Evolutionary conservation across 2,113 vertebrate genomes (phyloP), one percentile per base, ranked within the genome.

Genomic region (Platichthys stellatus): DNA sequence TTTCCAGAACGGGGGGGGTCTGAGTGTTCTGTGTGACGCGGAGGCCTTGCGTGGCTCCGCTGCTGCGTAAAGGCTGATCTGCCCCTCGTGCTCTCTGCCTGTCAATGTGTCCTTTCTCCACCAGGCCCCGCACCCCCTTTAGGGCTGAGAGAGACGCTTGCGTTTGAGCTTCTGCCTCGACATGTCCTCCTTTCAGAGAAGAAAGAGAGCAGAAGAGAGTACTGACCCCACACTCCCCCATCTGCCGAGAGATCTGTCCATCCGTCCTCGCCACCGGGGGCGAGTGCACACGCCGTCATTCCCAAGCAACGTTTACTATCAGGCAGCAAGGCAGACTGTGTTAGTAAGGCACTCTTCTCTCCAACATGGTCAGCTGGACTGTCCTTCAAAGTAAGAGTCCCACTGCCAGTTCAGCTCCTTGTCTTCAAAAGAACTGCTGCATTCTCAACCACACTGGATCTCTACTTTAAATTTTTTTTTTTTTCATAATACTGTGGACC

Each of bases 111-210:
- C 71, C 60, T 80, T 69, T 68, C 72, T 81, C 64, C 76, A 17
- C 24, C 28, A n/a, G 69, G 58, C 69, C 59, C 58, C 0, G 8
- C 24, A 14, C 17, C 20, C 17, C 38, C 82, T 92, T 1, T 88
- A 93, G 54, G 93, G 91, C 85, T 93, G 92, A 87, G 93, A 90
- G 78, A 93, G 90, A 78, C 92, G 91, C 87, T 93, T 93, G 75
- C 90, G 92, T 81, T 93, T 93, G 74, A 92, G 88, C 85, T 92
- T 94, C 89, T 90, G 90, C 77, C 85, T 91, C 43, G 75, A 60
- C 85, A 87, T 91, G 72, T 93, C 90, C 87, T 93, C 91, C 93
- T 94, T 94, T 86, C 20, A 60, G 64, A 92, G 86, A 90, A 85
- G 62, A 92, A 60, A 91, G 74, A 90, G 76, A 91, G 81, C 69